phyloP scores from a whole-genome alignment of 30 jellyfish, hydroid and myxozoan genomes.

The Euphysa ruthae region DNA sequence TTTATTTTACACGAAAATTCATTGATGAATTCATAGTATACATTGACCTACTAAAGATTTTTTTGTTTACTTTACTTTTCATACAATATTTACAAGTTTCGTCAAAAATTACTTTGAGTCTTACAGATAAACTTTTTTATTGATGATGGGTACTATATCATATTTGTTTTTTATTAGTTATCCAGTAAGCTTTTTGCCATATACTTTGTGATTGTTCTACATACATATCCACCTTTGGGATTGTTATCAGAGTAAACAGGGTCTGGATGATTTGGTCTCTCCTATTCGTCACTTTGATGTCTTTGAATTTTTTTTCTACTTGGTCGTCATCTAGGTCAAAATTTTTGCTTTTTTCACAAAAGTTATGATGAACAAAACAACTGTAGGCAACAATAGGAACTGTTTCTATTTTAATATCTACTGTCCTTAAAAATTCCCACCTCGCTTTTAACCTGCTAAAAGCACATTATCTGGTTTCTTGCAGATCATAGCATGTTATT shows the following conservation, averaged over 20 bases:
- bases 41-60: too few species aligned
- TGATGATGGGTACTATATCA: too few species aligned
- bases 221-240: constrained; percentile 30
- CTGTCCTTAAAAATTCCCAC: too few species aligned
- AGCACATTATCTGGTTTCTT: too few species aligned
- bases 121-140: not conserved
- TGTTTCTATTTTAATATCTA: too few species aligned
- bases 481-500: too few species aligned
- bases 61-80: not conserved
- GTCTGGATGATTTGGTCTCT: constrained; percentile 26
- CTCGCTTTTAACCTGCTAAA: too few species aligned
- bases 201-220: constrained; percentile 1
- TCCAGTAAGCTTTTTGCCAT: constrained; percentile 7
- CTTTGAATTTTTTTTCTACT: constrained; percentile 13
- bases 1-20: too few species aligned
- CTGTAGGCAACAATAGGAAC: too few species aligned
- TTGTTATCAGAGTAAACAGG: constrained; percentile 15
- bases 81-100: not conserved
- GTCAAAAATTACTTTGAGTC: not conserved
- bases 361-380: too few species aligned
- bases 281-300: constrained; percentile 18
- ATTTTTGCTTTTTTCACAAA: constrained; percentile 2
- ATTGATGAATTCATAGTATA: too few species aligned
- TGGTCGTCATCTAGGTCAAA: constrained; percentile 21
- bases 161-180: not conserved